A percentile compares a stretch with the other conserved stretches of the same genome.
These are phyloP conservation scores for Ostrea edulis DNA, from an alignment of 1,140 invertebrate genomes.

Conservation along the genomic window DNA sequence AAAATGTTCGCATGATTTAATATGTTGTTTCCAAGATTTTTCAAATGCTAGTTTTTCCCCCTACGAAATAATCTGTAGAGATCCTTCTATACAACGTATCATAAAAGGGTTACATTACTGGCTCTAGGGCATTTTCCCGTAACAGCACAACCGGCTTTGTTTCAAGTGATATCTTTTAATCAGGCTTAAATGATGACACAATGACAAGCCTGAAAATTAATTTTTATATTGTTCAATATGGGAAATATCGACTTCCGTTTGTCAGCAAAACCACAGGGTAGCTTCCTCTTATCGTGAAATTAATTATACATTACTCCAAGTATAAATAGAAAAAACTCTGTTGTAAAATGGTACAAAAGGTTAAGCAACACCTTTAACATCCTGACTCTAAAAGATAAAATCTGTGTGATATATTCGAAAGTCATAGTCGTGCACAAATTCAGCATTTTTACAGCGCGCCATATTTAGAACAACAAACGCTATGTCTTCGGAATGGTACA, in stretches of 20 bases:
- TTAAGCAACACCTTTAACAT: not conserved
- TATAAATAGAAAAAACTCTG: not conserved
- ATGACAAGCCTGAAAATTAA: conserved; percentile 24
- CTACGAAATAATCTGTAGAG: not conserved
- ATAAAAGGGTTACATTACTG: not conserved
- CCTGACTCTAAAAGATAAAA: not conserved
- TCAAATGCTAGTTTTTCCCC: not conserved
- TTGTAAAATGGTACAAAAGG: conserved; percentile 5
- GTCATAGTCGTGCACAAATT: not conserved
- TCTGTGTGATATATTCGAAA: not conserved
- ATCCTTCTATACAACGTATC: not conserved
- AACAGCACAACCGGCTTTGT: not conserved
- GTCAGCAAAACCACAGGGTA: not conserved
- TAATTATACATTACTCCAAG: not conserved
- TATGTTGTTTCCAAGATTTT: not conserved
- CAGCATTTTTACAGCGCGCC: not conserved
- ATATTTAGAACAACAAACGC: not conserved
- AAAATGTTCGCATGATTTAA: not conserved
- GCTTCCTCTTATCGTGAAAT: not conserved
- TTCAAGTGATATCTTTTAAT: conserved; percentile 14
- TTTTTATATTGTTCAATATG: conserved; percentile 33
- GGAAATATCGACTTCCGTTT: conserved; percentile 17
- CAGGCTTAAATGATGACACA: conserved; percentile 26
- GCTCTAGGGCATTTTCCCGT: not conserved
- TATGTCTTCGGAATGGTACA: not conserved